phyloP scores from a whole-genome alignment of 2,113 vertebrate species.

The Ovibos moschatus region DNA sequence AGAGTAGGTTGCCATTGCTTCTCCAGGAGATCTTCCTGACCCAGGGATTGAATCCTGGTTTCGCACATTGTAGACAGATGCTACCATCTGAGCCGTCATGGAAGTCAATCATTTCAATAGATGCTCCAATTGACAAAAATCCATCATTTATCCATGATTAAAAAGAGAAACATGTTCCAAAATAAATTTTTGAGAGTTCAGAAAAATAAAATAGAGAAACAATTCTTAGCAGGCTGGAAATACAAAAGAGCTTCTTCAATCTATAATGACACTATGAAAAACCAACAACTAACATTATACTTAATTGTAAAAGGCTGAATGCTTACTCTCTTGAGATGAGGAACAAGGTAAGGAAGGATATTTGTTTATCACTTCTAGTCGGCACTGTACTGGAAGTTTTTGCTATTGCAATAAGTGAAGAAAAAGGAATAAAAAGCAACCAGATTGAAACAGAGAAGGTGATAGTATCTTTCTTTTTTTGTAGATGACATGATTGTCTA shows the following conservation, averaged over 20 bases:
- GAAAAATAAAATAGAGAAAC: not conserved
- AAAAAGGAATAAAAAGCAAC: not conserved
- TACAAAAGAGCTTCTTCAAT: not conserved
- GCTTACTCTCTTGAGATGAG: not conserved
- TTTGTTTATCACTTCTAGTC: not conserved
- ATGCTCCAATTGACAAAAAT: not conserved
- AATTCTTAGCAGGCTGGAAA: not conserved
- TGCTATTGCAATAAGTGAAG: not conserved
- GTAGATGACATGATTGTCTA: not conserved
- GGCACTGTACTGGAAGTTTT: not conserved
- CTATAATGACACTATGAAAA: not conserved
- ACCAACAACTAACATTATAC: not conserved
- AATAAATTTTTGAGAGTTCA: not conserved
- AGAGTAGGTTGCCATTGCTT: not conserved
- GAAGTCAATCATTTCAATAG: not conserved
- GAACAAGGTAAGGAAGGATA: not conserved
- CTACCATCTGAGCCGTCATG: not conserved
- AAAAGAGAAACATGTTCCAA: not conserved
- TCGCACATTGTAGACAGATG: fast-evolving
- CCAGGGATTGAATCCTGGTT: fast-evolving
- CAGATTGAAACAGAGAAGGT: not conserved
- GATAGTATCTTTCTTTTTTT: not conserved
- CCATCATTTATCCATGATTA: not conserved
- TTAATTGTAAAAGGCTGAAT: not conserved
- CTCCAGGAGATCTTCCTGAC: not conserved